Evolutionary conservation across 2,888 invertebrate genomes (phyloP).

Genomic region (Amiota mariae): DNA sequence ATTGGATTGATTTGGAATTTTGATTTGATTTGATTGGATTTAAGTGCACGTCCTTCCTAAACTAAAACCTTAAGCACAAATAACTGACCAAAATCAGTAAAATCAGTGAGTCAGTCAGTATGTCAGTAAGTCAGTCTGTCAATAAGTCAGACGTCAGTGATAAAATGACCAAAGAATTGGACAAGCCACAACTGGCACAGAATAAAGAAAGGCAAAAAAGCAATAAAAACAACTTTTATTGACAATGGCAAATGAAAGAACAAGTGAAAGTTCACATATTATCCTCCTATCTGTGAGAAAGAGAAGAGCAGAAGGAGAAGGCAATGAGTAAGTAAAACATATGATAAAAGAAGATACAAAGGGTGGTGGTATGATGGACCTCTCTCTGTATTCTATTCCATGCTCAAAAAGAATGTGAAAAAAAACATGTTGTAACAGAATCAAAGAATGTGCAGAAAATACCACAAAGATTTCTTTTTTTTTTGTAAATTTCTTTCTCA

Average conservation of each 20-base stretch:
- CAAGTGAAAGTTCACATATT: background rate
- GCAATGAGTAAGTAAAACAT: background rate
- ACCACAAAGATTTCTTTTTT: background rate
- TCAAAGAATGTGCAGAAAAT: slow-evolving; percentile 4
- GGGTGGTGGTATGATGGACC: no score
- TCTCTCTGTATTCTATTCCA: no score
- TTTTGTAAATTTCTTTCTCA: background rate
- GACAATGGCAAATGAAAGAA: background rate
- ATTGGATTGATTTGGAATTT: slow-evolving; percentile 39
- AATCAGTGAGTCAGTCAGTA: no score
- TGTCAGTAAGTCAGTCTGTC: background rate
- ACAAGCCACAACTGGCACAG: background rate
- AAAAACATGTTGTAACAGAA: background rate
- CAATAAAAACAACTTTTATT: background rate
- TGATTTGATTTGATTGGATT: slow-evolving; percentile 40
- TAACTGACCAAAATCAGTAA: background rate
- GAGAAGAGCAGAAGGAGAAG: no score
- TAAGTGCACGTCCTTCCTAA: background rate
- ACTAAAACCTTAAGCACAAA: background rate
- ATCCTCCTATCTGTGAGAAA: no score
- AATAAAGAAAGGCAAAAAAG: slow-evolving; percentile 1
- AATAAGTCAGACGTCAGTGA: background rate
- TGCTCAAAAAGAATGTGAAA: background rate
- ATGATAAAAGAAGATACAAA: background rate
- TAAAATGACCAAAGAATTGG: slow-evolving; percentile 3